Evolutionary conservation across 2,888 invertebrate species (phyloP).

Genomic region (Pseudolycoriella hygida): DNA sequence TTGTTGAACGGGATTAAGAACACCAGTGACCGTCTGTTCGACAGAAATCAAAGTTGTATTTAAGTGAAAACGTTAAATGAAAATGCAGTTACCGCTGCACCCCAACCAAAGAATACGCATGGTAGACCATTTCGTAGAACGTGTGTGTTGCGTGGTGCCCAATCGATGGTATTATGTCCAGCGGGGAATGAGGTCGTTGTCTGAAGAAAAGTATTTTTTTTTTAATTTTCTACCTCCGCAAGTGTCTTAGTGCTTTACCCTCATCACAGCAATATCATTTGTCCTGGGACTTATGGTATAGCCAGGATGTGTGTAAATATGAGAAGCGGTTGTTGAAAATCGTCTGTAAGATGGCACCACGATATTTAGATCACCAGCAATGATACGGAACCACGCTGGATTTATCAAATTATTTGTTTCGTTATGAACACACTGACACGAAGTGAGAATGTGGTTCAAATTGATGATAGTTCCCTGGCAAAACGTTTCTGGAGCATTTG

Average conservation of each 20-base stretch:
- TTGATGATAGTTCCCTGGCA: constrained; percentile 9
- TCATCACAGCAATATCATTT: constrained; percentile 3
- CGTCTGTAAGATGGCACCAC: neutral
- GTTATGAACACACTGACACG: constrained; percentile 8
- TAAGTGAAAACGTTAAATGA: neutral
- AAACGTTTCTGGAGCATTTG: constrained; percentile 4
- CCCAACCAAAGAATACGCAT: constrained; percentile 7
- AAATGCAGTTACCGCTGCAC: neutral
- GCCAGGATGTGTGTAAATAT: neutral
- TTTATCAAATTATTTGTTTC: constrained; percentile 6
- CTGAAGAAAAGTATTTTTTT: no score
- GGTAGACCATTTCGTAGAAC: neutral
- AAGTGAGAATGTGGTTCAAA: constrained; percentile 8
- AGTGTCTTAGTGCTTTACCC: neutral
- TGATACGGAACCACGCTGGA: constrained; percentile 7
- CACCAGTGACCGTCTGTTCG: neutral
- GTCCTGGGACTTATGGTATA: neutral
- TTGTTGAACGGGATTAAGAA: constrained; percentile 3
- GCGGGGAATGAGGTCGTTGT: constrained; percentile 3
- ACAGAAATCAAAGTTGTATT: neutral
- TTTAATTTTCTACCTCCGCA: neutral
- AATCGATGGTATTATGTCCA: constrained; percentile 8
- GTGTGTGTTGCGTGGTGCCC: neutral
- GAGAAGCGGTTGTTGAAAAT: neutral
- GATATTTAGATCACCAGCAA: constrained; percentile 7